Conservation (phyloP, 53 echinoderm and acorn worm species). For the Mesocentrotus franciscanus region DNA sequence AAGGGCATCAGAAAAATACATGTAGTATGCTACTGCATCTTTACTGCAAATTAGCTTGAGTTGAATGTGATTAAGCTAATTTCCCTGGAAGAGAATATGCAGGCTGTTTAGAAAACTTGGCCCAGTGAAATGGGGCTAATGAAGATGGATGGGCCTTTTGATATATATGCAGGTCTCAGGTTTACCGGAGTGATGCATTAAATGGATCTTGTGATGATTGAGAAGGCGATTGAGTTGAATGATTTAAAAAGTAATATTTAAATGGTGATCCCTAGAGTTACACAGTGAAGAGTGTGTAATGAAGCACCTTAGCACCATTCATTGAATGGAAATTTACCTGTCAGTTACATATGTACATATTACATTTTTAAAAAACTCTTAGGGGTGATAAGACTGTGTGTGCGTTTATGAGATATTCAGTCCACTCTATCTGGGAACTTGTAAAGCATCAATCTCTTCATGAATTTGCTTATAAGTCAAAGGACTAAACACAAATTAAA, state of each 20-base stretch:
- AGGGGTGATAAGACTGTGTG: background rate
- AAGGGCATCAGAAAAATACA: too few species aligned
- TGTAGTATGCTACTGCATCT: too few species aligned
- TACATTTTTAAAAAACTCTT: too few species aligned
- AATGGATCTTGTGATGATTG: conserved; percentile 16
- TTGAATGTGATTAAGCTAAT: background rate
- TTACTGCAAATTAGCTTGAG: too few species aligned
- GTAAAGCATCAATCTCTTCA: too few species aligned
- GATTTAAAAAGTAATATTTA: background rate
- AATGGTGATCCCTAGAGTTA: background rate
- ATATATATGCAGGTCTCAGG: background rate
- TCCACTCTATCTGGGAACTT: too few species aligned
- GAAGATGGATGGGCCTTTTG: background rate
- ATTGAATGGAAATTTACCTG: background rate
- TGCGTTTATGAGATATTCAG: background rate
- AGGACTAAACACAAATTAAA: background rate
- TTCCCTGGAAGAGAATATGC: background rate
- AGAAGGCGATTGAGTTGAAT: background rate
- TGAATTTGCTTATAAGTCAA: background rate
- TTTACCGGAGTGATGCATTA: background rate
- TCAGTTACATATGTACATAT: background rate
- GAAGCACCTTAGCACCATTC: background rate
- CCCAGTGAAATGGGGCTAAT: background rate
- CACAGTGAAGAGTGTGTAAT: background rate
- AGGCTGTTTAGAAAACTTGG: background rate